Evolutionary conservation across 2,113 vertebrate species (phyloP), one percentile per base, ranked within the genome.

Genomic region (Ahaetulla prasina): DNA sequence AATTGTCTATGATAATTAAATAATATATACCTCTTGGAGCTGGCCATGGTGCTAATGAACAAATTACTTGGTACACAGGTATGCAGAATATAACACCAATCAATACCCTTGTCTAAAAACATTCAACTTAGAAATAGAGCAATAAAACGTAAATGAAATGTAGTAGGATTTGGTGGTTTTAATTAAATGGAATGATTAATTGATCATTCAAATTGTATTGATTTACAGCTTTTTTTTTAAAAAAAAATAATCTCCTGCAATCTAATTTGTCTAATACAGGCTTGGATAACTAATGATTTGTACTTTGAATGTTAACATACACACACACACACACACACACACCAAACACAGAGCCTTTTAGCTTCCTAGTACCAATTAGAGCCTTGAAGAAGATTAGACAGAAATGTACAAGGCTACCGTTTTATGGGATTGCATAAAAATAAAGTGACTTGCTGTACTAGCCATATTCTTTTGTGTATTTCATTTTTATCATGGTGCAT

Each of bases 171-270:
- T 30, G 63, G 94, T 94, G 14, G 88, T 94, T 97, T 95, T 97
- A 97, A 97, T 98, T 97, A 97, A 91, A 88, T 53, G 52, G 94
- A 95, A 95, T 96, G 95, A 96, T 96, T 96, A 93, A 94, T 97
- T 97, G 94, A 94, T 94, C 74, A 87, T 94, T 96, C 87, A 89
- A 93, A 95, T 94, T 54, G 88, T 96, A 97, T 97, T 96, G 98
- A 98, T 97, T 95, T 97, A 96, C 95, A 96, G 95, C 94, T 96
- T 97, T 95, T 80, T 52, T 25, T 47, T 47, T 45, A 25, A 25
- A 57, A 27, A 57, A 57, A 25, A 14, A 60, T 16, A 93, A 97
- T 97, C 96, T 95, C 55, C 91, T 91, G 95, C 93, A 93, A 93
- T 89, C 96, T 94, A 94, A 95, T 95, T 92, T 97, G 95, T 97